A percentile compares a stretch with the other conserved stretches of the same genome.
phyloP scores from a whole-genome alignment of 23 tunicate genomes.

The Botrylloides violaceus region DNA sequence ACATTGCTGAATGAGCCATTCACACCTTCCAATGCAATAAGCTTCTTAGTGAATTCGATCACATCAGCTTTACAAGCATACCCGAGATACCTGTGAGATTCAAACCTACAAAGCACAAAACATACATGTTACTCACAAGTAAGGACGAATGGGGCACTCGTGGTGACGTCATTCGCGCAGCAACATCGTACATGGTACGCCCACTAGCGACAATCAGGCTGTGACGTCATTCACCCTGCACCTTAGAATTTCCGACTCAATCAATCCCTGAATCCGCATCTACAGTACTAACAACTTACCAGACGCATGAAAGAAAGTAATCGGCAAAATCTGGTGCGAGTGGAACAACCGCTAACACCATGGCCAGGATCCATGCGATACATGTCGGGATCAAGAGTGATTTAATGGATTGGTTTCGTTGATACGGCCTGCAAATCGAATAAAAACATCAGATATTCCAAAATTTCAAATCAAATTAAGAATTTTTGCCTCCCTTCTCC shows the following conservation, averaged over 20 bases:
- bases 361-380: slow-evolving; percentile 8
- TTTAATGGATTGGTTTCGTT: not conserved
- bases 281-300: too few relatives aligned
- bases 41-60: slow-evolving; percentile 7
- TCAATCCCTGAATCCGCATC: not conserved
- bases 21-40: slow-evolving; percentile 12
- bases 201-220: too few relatives aligned
- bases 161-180: too few relatives aligned
- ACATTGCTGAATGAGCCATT: not conserved
- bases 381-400: not conserved
- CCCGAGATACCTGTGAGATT: slow-evolving; percentile 14
- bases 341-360: slow-evolving; percentile 2
- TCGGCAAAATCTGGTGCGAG: not conserved
- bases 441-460: too few relatives aligned
- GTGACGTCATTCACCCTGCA: not conserved
- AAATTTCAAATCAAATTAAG: too few relatives aligned
- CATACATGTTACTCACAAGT: too few relatives aligned
- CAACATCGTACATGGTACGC: too few relatives aligned
- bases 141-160: too few relatives aligned
- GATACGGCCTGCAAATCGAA: too few relatives aligned
- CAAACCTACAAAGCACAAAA: too few relatives aligned
- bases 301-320: slow-evolving; percentile 30
- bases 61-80: slow-evolving; percentile 19
- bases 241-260: not conserved
- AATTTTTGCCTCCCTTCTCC: too few relatives aligned